Evolutionary conservation across 64 coral and sea anemone genomes (phyloP).

Genomic region (Actinia tenebrosa): DNA sequence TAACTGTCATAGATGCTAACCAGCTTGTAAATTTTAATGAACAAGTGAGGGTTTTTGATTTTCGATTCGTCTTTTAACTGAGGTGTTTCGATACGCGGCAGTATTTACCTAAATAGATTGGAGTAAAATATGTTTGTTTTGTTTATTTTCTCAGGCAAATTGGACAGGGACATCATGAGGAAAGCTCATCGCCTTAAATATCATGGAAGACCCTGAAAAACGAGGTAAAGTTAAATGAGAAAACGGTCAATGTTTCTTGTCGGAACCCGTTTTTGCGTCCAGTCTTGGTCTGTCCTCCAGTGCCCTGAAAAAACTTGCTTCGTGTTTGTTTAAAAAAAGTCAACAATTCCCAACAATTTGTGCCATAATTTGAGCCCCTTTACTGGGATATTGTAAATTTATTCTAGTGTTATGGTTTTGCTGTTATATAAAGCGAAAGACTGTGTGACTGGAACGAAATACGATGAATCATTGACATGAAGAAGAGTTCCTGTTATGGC

Average conservation of each 20-base stretch:
- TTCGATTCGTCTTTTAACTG: background rate
- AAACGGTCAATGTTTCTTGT: background rate
- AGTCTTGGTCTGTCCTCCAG: slow-evolving; percentile 8
- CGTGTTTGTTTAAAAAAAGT: background rate
- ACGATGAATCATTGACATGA: slow-evolving; percentile 11
- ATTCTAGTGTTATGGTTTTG: background rate
- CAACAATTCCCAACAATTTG: background rate
- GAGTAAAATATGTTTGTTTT: slow-evolving; percentile 2
- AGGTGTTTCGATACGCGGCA: background rate
- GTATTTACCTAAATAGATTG: background rate
- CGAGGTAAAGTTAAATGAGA: slow-evolving; percentile 18
- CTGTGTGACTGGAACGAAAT: background rate
- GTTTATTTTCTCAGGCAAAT: slow-evolving; percentile 1
- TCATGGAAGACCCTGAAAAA: slow-evolving; percentile 30
- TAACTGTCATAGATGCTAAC: slow-evolving; percentile 11
- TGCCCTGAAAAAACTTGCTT: background rate
- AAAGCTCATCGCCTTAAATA: slow-evolving; percentile 7
- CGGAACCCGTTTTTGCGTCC: slow-evolving; percentile 9
- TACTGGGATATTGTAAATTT: background rate
- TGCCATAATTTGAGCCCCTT: background rate
- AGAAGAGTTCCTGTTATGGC: slow-evolving; percentile 10
- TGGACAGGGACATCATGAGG: background rate
- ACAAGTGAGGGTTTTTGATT: background rate
- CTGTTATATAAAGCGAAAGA: background rate
- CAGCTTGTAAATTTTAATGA: slow-evolving; percentile 17